Percentiles rank a stretch among this genome's conserved stretches.
Conservation (phyloP, 2,113 vertebrate genomes). For the Meriones unguiculatus region DNA sequence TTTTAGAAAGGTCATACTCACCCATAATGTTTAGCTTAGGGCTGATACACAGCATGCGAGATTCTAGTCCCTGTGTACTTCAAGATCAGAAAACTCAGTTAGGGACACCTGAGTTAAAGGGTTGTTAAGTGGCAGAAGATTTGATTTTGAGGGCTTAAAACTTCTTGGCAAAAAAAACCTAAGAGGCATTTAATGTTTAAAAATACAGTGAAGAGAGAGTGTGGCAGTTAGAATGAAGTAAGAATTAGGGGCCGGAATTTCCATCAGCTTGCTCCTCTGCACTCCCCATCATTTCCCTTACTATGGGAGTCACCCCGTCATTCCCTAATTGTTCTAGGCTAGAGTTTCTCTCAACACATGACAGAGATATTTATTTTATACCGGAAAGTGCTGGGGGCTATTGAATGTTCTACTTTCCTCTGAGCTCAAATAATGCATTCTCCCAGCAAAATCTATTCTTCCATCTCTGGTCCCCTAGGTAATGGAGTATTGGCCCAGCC, state of each 20-base stretch:
- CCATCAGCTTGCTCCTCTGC: neutral
- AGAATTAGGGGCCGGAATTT: conserved; percentile 44
- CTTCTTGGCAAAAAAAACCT: conserved; percentile 57
- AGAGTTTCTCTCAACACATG: conserved; percentile 18
- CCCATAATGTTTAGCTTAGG: conserved; percentile 46
- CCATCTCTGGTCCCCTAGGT: neutral
- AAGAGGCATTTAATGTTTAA: conserved; percentile 53
- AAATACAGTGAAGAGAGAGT: conserved; percentile 43
- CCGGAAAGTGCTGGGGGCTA: conserved; percentile 6
- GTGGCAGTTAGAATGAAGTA: neutral
- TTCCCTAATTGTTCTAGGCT: neutral
- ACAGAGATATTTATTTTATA: conserved; percentile 17
- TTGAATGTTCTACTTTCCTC: conserved; percentile 21
- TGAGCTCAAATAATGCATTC: conserved; percentile 22
- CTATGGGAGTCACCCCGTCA: neutral
- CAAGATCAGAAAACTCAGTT: neutral
- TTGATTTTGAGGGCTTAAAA: conserved; percentile 68
- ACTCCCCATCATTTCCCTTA: neutral
- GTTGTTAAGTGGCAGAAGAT: conserved; percentile 64
- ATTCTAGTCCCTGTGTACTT: conserved; percentile 58
- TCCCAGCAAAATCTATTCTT: neutral
- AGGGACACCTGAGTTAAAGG: conserved; percentile 60
- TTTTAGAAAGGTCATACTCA: conserved; percentile 59
- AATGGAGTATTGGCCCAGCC: neutral
- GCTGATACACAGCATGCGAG: neutral